phyloP scores from a whole-genome alignment of 2,797 vertebrate genomes.

The Aeoliscus strigatus region DNA sequence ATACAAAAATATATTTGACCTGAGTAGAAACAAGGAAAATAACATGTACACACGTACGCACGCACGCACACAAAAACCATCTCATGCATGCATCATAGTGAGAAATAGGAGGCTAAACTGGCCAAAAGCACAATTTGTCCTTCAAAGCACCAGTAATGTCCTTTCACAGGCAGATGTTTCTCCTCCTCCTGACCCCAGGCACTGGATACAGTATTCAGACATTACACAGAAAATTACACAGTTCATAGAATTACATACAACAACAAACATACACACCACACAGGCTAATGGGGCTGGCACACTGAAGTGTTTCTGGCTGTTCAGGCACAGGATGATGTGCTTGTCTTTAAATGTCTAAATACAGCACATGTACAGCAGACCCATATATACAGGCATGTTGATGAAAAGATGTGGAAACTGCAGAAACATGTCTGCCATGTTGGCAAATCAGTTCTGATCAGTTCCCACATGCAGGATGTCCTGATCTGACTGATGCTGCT shows the following conservation, averaged over 20 bases:
- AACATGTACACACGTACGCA: no score
- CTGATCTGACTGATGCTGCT: no score
- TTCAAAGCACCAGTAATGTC: conserved; percentile 39
- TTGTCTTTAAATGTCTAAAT: not conserved
- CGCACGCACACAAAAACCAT: conserved; percentile 5
- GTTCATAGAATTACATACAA: conserved; percentile 3
- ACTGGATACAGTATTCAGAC: conserved; percentile 4
- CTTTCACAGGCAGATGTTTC: conserved; percentile 48
- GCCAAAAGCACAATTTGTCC: conserved; percentile 46
- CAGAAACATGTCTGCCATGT: no score
- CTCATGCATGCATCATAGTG: conserved; percentile 7
- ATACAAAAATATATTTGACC: conserved; percentile 21
- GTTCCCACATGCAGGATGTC: no score
- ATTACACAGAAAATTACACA: conserved; percentile 9
- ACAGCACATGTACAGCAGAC: no score
- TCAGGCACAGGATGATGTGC: conserved; percentile 1
- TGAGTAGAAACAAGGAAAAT: not conserved
- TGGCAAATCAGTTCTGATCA: no score
- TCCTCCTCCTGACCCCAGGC: conserved; percentile 36
- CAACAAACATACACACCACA: not conserved
- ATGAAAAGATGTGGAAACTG: no score
- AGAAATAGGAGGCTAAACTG: conserved; percentile 1
- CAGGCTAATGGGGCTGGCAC: conserved; percentile 1
- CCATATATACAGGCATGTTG: no score
- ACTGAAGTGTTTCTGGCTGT: conserved; percentile 4